Conservation (phyloP, 1,140 invertebrate genomes). For the Lethrus apterus region DNA sequence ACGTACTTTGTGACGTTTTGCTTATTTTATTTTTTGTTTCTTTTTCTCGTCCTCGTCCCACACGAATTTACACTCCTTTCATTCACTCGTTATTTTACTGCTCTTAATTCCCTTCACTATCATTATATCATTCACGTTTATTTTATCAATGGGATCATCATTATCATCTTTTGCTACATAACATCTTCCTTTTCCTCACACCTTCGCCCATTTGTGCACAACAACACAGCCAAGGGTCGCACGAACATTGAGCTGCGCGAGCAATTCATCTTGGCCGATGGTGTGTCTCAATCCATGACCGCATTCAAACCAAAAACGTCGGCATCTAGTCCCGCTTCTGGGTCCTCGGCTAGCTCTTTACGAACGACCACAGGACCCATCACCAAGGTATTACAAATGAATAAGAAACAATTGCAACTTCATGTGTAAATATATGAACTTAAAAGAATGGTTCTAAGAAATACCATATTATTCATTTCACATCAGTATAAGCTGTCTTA, state of each 20-base stretch:
- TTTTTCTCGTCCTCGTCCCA: constrained; percentile 20
- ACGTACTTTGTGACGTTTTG: no score
- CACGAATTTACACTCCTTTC: no score
- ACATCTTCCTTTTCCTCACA: constrained; percentile 34
- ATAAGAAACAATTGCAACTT: background rate
- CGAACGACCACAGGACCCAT: constrained; percentile 75
- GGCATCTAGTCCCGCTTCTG: constrained; percentile 64
- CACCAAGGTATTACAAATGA: constrained; percentile 66
- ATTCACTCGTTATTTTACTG: no score
- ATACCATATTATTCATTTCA: no score
- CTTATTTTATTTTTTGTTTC: constrained; percentile 38
- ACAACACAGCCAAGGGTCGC: constrained; percentile 93
- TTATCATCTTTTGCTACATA: constrained; percentile 20
- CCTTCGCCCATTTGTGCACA: constrained; percentile 37
- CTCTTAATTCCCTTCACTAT: constrained; percentile 14
- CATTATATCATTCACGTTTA: constrained; percentile 14
- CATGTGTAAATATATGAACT: no score
- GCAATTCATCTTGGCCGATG: constrained; percentile 96
- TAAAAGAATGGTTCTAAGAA: no score
- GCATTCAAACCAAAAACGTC: constrained; percentile 87
- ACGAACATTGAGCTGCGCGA: constrained; percentile 98
- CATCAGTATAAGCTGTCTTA: no score
- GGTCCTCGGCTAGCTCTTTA: constrained; percentile 56
- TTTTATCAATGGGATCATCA: no score
- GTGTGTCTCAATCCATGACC: constrained; percentile 95